These are phyloP conservation scores for Anthonomus grandis DNA, from an alignment of 1,140 invertebrate species.

Conservation along the genomic window DNA sequence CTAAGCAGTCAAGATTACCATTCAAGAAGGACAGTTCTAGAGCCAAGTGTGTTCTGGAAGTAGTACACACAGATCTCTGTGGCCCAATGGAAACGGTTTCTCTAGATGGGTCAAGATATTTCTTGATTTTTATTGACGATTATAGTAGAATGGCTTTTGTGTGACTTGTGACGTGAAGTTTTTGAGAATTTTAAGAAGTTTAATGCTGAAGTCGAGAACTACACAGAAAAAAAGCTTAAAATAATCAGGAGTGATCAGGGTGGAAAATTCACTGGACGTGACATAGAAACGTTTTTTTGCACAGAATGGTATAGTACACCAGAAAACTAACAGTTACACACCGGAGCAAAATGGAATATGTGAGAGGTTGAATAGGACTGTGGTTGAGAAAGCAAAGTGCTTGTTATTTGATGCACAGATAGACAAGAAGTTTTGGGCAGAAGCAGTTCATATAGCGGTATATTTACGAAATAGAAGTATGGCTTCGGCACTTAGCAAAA, in stretches of 20 bases:
- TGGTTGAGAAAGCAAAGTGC: constrained; percentile 45
- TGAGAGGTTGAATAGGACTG: constrained; percentile 48
- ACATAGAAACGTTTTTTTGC: constrained; percentile 36
- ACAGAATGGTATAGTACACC: constrained; percentile 32
- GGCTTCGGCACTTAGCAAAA: constrained; percentile 25
- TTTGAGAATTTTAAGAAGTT: constrained; percentile 36
- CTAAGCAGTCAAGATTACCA: constrained; percentile 38
- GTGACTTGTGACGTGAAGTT: constrained; percentile 43
- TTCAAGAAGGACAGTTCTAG: constrained; percentile 30
- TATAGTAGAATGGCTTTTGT: constrained; percentile 43
- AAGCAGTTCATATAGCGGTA: constrained; percentile 48
- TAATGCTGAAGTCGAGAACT: constrained; percentile 35
- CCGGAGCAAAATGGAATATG: constrained; percentile 49
- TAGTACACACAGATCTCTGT: constrained; percentile 42
- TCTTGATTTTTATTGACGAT: constrained; percentile 46
- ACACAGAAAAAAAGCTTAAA: too few species aligned
- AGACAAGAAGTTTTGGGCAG: constrained; percentile 45
- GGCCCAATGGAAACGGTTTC: constrained; percentile 41
- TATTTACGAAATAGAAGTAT: constrained; percentile 49
- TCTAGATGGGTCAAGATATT: constrained; percentile 44
- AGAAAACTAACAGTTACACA: constrained; percentile 40
- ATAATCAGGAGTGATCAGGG: constrained; percentile 35
- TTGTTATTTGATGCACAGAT: constrained; percentile 44
- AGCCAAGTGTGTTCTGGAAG: constrained; percentile 34
- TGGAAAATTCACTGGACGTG: constrained; percentile 33